Base-by-base conservation (phyloP, 2,797 vertebrate genomes). In the Hapalemur alaotrensis region DNA sequence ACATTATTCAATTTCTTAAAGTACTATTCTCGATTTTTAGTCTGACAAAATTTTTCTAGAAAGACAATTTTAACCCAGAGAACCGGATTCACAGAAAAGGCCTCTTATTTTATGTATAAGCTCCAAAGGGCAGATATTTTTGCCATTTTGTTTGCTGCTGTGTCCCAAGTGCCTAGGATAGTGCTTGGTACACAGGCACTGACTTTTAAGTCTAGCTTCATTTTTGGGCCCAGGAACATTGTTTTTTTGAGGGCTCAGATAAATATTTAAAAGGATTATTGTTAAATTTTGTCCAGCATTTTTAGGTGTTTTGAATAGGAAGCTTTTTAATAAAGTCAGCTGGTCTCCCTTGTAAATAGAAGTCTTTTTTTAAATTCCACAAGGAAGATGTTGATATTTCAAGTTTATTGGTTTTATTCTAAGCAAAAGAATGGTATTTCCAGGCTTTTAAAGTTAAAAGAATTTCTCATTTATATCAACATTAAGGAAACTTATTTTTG, bases 251-350 rank as follows among this genome's bases (percentile, higher is more conserved):
- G 8, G 35, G 78, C 50, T 93, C 32, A 67, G 54, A 59, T 41
- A 82, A 22, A 22, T 72, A 50, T 80, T 92, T 90, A 73, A 78
- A 95, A 94, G 63, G 46, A 87, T 94, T 89, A 43, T 85, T 93
- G 23, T 81, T 93, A 80, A 80, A 30, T 88, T 94, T 94, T 89
- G 12, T 85, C 5, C 4, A 95, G 13, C 14, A 14, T 35, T 78
- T 93, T 5, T 83, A 32, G 46, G 11, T 91, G 63, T 93, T 89
- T 91, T 73, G 50, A 95, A 15, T 91, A 59, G 32, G 32, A 92
- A 46, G 7, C 14, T 46, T 82, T 85, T 59, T 80, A 94, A 43
- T 43, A 43, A 43, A 83, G 81, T 57, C 41, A 70, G 22, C 43
- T 79, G 41, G 12, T 82, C 67, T 96, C 25, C 1, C 15, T 96